Conservation (phyloP, 2,888 invertebrate genomes). For the Tanytarsus gracilentus region DNA sequence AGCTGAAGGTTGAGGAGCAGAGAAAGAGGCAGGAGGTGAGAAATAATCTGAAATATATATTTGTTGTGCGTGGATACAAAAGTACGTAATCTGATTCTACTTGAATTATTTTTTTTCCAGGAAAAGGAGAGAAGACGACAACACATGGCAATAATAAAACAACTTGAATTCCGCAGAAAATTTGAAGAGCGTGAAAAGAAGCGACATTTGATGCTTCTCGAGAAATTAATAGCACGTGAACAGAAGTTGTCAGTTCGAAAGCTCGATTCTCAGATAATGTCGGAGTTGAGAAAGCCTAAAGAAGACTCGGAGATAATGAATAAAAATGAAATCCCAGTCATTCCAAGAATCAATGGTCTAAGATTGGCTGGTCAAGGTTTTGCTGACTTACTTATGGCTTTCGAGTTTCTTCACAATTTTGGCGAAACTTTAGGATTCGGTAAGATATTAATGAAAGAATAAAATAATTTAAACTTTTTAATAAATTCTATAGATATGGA, state of each 20-base stretch:
- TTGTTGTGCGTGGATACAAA: slow-evolving; percentile 32
- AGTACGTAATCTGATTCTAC: too few species aligned
- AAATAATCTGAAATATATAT: slow-evolving; percentile 7
- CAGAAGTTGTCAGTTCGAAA: slow-evolving; percentile 65
- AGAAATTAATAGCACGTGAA: slow-evolving; percentile 76
- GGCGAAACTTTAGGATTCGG: slow-evolving; percentile 89
- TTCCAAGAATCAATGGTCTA: slow-evolving; percentile 69
- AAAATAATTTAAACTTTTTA: slow-evolving; percentile 8
- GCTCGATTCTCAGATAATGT: slow-evolving; percentile 59
- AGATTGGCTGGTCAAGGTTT: slow-evolving; percentile 80
- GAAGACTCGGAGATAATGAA: slow-evolving; percentile 83
- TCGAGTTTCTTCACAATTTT: slow-evolving; percentile 94
- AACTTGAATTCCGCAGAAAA: slow-evolving; percentile 74
- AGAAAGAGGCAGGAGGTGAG: slow-evolving; percentile 76
- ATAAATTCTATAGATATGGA: slow-evolving; percentile 59
- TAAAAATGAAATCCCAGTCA: slow-evolving; percentile 59
- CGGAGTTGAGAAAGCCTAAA: slow-evolving; percentile 72
- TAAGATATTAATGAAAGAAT: slow-evolving; percentile 50
- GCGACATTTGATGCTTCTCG: slow-evolving; percentile 59
- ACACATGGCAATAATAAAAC: slow-evolving; percentile 80
- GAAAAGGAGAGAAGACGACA: slow-evolving; percentile 83
- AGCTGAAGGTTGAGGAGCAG: slow-evolving; percentile 74
- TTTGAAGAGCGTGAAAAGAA: slow-evolving; percentile 75
- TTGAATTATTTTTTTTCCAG: slow-evolving; percentile 42
- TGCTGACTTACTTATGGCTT: slow-evolving; percentile 87